Base-by-base conservation (phyloP, 2,888 invertebrate genomes). In the Nasonovia ribisnigri region DNA sequence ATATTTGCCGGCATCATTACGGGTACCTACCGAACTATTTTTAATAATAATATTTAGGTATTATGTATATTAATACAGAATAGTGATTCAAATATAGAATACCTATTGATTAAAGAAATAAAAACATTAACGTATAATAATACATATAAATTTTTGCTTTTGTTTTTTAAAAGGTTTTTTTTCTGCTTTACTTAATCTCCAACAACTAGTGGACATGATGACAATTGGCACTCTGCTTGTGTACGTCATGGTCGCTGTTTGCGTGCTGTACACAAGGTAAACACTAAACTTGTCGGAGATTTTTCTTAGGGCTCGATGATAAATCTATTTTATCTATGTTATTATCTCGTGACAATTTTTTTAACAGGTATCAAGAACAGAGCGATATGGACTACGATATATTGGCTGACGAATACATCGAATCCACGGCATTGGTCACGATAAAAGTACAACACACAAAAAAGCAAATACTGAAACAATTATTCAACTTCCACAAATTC, bases 181-280 rank as follows among this genome's bases (percentile, higher is more conserved):
- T 95, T 98, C 98, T 0, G 97, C 98, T 95, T 96, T 98, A 92
- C 98, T 99, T 95, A 97, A 98, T 95, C 96, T 99, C 94, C 97
- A 97, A 26, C 98, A 98, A 95, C 96, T 99, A 91, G 98, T 98
- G 46, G 98, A 98, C 95, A 98, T 99, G 97, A 98, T 99, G 97
- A 98, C 98, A 0, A 98, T 99, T 95, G 98, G 98, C 13, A 98
- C 98, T 0, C 96, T 98, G 43, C 96, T 98, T 93, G 98, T 98
- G 0, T 99, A 99, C 96, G 98, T 98, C 0, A 98, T 99, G 95
- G 99, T 99, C 4, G 98, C 98, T 1, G 97, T 98, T 8, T 98
- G 98, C 95, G 98, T 99, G 0, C 96, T 98, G 26, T 96, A 99
- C 91, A 96, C 99, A 13, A 97, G 98, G 97, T 98, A 96, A 95